Conservation (phyloP, 30 jellyfish, hydroid and myxozoan genomes). For the Hydra vulgaris region DNA sequence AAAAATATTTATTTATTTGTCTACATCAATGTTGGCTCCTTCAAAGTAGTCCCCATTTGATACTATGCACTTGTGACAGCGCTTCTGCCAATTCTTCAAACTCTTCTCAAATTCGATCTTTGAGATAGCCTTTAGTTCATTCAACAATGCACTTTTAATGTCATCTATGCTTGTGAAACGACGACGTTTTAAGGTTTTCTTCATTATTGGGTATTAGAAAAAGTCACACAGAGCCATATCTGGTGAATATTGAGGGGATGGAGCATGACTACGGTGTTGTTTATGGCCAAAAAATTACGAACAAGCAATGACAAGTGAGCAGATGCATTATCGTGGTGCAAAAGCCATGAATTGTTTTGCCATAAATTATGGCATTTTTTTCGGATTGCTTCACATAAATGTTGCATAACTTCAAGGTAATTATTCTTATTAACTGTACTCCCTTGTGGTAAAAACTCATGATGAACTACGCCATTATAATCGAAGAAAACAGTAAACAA, state of each 20-base stretch:
- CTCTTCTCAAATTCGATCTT: neutral
- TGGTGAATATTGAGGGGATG: neutral
- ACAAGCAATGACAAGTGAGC: neutral
- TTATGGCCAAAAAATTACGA: neutral
- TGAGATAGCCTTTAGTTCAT: neutral
- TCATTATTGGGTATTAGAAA: neutral
- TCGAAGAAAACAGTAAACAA: neutral
- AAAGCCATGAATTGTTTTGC: neutral
- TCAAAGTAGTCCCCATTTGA: too few species aligned
- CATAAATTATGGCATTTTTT: neutral
- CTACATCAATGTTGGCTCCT: too few species aligned
- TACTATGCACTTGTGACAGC: too few species aligned
- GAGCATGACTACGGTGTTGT: neutral
- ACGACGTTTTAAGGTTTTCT: neutral
- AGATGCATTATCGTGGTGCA: neutral
- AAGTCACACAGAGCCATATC: neutral
- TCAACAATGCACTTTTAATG: neutral
- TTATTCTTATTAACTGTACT: neutral
- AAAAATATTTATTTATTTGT: too few species aligned
- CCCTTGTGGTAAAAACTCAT: neutral
- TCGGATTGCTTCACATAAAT: neutral
- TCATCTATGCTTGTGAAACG: neutral
- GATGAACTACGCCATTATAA: neutral
- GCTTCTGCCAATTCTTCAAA: too few species aligned
- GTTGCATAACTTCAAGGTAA: neutral